A percentile compares a stretch with the other conserved stretches of the same genome.
These are phyloP conservation scores for Puffinus mauretanicus DNA, from an alignment of 2,113 vertebrate species.

Conservation along the genomic window DNA sequence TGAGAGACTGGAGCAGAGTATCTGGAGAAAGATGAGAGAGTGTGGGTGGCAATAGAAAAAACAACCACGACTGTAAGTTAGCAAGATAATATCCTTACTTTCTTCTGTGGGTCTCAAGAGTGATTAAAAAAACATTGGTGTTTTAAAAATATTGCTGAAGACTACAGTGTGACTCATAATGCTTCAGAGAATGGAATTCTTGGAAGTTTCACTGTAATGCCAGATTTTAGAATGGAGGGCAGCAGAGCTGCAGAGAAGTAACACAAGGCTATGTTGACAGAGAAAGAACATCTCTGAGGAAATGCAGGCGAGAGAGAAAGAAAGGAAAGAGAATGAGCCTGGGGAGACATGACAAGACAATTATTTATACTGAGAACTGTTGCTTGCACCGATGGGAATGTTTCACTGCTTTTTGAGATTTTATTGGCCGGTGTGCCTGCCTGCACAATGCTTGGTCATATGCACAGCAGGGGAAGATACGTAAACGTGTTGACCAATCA, in stretches of 20 bases:
- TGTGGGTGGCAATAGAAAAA: conserved; percentile 68
- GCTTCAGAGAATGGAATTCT: conserved; percentile 70
- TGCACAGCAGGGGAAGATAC: neutral
- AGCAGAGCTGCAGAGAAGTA: conserved; percentile 65
- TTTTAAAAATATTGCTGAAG: conserved; percentile 70
- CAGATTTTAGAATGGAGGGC: conserved; percentile 63
- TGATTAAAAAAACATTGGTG: conserved; percentile 69
- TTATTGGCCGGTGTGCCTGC: neutral
- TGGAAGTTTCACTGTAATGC: conserved; percentile 68
- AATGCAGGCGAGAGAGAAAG: conserved; percentile 3
- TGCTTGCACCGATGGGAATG: neutral
- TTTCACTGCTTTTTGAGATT: neutral
- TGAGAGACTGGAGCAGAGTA: conserved; percentile 61
- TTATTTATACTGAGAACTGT: conserved; percentile 5
- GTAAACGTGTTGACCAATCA: neutral
- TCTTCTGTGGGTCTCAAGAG: conserved; percentile 69
- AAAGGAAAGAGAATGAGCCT: neutral
- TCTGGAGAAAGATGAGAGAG: conserved; percentile 67
- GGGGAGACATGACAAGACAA: neutral
- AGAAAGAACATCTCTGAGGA: conserved; percentile 40
- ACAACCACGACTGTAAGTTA: conserved; percentile 63
- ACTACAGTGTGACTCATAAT: conserved; percentile 67
- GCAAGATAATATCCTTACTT: conserved; percentile 71
- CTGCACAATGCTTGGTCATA: neutral
- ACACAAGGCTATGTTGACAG: conserved; percentile 41